These are phyloP conservation scores for Caenorhabditis angaria DNA, from an alignment of 2,888 invertebrate species.

Conservation along the genomic window DNA sequence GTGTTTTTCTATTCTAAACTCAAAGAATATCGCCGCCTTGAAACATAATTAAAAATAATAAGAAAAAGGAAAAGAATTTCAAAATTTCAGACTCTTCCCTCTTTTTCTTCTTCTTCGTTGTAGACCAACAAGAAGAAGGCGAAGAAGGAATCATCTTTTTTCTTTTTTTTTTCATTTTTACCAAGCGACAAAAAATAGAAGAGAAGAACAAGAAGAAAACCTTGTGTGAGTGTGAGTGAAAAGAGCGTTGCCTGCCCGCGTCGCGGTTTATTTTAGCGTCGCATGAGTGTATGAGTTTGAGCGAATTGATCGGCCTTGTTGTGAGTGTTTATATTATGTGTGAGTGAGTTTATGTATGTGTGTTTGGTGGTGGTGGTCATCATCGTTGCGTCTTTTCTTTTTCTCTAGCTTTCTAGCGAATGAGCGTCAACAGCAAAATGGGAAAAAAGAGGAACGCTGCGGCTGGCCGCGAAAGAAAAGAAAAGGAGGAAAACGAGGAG, in stretches of 20 bases:
- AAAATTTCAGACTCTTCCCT: conserved; percentile 1
- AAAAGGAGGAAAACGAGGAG: background rate
- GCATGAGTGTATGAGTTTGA: background rate
- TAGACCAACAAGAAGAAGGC: conserved; percentile 3
- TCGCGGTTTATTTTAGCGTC: conserved; percentile 18
- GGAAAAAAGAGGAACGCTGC: conserved; percentile 1
- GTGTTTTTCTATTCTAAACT: background rate
- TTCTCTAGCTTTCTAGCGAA: background rate
- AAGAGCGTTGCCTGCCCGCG: conserved; percentile 31
- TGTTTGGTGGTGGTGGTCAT: conserved; percentile 9
- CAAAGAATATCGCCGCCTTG: background rate
- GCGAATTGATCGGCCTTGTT: conserved; percentile 11
- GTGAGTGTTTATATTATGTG: too few relatives aligned
- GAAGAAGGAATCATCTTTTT: background rate
- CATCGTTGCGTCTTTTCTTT: conserved; percentile 12
- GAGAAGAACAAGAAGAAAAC: background rate
- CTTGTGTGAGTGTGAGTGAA: conserved; percentile 3
- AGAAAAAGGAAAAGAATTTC: background rate
- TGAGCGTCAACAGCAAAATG: too few relatives aligned
- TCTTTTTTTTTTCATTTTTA: conserved; percentile 6
- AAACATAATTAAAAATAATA: background rate
- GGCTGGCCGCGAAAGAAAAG: background rate
- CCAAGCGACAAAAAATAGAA: background rate
- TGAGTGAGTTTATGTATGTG: conserved; percentile 16
- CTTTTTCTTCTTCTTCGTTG: background rate